Conservation (phyloP, 2,113 vertebrate species). For the Paracanthobrama guichenoti region DNA sequence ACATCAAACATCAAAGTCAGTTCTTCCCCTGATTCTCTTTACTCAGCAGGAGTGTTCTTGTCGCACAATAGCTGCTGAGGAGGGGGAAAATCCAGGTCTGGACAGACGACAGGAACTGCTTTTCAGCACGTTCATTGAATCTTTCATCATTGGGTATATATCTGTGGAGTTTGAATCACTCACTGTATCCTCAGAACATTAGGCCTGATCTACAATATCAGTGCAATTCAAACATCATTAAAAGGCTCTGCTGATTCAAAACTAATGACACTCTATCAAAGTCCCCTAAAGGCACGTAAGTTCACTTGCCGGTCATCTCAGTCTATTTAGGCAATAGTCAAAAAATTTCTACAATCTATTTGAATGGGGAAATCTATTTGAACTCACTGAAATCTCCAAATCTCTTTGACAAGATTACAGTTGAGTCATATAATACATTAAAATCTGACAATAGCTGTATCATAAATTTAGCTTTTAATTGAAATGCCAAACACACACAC, state of each 20-base stretch:
- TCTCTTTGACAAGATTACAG: neutral
- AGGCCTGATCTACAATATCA: neutral
- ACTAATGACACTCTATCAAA: neutral
- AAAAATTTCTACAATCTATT: neutral
- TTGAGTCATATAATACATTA: neutral
- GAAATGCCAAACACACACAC: too few species aligned
- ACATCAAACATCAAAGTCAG: slow-evolving; percentile 41
- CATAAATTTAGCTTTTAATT: too few species aligned
- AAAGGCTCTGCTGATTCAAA: slow-evolving; percentile 1
- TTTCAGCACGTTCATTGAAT: neutral
- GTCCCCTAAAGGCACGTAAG: neutral
- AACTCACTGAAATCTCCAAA: neutral
- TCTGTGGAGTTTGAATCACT: slow-evolving; percentile 1
- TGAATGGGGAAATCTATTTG: neutral
- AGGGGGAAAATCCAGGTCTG: neutral
- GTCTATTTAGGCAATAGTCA: neutral
- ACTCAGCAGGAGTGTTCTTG: slow-evolving; percentile 63
- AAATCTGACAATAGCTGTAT: too few species aligned
- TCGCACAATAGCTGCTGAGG: slow-evolving; percentile 60
- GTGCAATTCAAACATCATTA: neutral
- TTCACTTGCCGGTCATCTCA: neutral
- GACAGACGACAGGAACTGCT: neutral
- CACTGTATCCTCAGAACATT: neutral
- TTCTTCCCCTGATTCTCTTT: slow-evolving; percentile 72
- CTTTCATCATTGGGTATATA: neutral